A percentile compares a stretch with the other conserved stretches of the same genome.
phyloP scores from a whole-genome alignment of 2,888 invertebrate species.

The Apeira syringaria region DNA sequence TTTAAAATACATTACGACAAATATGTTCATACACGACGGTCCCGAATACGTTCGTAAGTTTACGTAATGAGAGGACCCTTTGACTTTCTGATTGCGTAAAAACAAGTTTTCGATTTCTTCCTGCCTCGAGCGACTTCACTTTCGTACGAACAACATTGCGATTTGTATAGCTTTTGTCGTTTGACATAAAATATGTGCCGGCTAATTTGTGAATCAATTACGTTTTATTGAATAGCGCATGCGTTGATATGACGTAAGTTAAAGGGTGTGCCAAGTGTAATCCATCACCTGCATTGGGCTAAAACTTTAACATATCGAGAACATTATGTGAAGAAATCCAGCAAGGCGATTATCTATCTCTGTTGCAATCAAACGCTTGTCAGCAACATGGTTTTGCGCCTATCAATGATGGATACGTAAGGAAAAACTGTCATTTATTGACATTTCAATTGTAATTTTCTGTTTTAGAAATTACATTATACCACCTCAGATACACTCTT shows the following conservation, averaged over 20 bases:
- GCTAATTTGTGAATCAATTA: conserved; percentile 18
- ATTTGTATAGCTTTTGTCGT: conserved; percentile 20
- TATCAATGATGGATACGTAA: too few species aligned
- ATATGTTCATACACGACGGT: conserved; percentile 28
- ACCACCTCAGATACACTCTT: too few species aligned
- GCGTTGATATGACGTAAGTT: conserved; percentile 10
- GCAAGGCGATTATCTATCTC: too few species aligned
- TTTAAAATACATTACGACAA: conserved; percentile 12
- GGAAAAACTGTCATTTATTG: too few species aligned
- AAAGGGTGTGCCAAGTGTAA: neutral
- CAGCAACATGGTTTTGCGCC: too few species aligned
- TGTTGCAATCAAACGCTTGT: too few species aligned
- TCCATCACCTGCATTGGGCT: neutral
- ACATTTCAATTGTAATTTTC: too few species aligned
- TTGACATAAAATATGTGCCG: conserved; percentile 17
- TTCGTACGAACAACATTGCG: conserved; percentile 39
- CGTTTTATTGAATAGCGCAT: conserved; percentile 9
- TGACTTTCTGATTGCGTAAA: conserved; percentile 66
- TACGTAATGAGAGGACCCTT: conserved; percentile 64
- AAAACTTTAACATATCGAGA: too few species aligned
- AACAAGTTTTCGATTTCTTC: conserved; percentile 69
- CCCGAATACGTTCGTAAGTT: conserved; percentile 38
- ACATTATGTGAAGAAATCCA: too few species aligned
- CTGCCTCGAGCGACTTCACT: conserved; percentile 60
- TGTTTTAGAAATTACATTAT: too few species aligned